Evolutionary conservation across 2,888 invertebrate species (phyloP).

Genomic region (Shargacucullia verbasci): DNA sequence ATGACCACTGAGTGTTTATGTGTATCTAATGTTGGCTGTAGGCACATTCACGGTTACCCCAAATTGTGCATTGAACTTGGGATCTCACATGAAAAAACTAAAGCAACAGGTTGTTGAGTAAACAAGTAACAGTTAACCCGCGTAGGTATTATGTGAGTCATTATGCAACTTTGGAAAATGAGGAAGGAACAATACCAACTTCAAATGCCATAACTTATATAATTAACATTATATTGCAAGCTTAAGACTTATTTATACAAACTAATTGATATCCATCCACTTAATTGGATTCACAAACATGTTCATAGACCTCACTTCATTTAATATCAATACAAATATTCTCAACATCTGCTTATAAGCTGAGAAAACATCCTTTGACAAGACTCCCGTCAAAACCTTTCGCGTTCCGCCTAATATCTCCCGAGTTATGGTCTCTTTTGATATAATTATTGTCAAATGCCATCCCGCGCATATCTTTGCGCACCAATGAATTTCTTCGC

Average conservation of each 20-base stretch:
- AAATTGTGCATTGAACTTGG: too few species aligned
- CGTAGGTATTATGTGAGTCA: too few species aligned
- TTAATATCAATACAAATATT: constrained; percentile 64
- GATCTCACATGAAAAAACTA: too few species aligned
- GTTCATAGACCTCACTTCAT: constrained; percentile 59
- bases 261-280: constrained; percentile 15
- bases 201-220: background rate
- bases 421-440: constrained; percentile 71
- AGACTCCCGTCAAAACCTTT: constrained; percentile 73
- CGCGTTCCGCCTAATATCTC: constrained; percentile 82
- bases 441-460: constrained; percentile 87
- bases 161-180: too few species aligned
- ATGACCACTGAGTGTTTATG: too few species aligned
- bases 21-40: too few species aligned
- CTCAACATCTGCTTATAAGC: constrained; percentile 81
- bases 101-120: too few species aligned
- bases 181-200: too few species aligned
- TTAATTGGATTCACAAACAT: constrained; percentile 47
- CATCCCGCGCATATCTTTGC: constrained; percentile 70
- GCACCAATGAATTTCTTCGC: constrained; percentile 77
- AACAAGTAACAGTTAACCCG: too few species aligned
- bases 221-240: background rate
- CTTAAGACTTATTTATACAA: constrained; percentile 8
- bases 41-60: too few species aligned
- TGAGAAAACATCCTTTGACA: constrained; percentile 83